Percentiles rank a stretch among this genome's conserved stretches.
Conservation (phyloP, 2,888 invertebrate species). For the Meteorus colon region DNA sequence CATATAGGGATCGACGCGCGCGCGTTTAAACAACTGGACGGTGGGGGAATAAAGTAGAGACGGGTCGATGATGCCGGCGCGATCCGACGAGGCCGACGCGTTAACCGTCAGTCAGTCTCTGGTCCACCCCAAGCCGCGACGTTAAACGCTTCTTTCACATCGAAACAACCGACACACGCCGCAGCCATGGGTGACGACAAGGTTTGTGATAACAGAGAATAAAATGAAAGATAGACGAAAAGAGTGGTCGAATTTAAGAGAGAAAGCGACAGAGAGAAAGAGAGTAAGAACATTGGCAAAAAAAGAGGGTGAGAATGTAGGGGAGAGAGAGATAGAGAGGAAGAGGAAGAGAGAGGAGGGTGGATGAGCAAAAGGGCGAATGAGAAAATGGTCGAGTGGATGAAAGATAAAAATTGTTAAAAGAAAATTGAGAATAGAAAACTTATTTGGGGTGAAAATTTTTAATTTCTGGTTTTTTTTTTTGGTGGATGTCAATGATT, state of each 20-base stretch:
- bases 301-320: conserved; percentile 25
- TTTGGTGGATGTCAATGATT: not conserved
- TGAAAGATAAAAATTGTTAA: not conserved
- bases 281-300: conserved; percentile 36
- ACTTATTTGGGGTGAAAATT: not conserved
- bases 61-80: conserved; percentile 75
- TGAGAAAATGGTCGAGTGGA: too few relatives aligned
- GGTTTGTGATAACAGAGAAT: conserved; percentile 63
- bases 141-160: conserved; percentile 75
- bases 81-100: conserved; percentile 63
- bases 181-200: conserved; percentile 71
- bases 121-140: conserved; percentile 80
- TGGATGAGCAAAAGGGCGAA: not conserved
- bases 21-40: conserved; percentile 43
- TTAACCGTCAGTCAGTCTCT: conserved; percentile 75
- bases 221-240: conserved; percentile 31
- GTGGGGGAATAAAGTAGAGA: conserved; percentile 70
- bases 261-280: conserved; percentile 21
- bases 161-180: conserved; percentile 74
- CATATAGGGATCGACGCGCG: conserved; percentile 40
- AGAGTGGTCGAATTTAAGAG: conserved; percentile 21
- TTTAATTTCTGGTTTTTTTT: not conserved
- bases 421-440: not conserved
- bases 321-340: conserved; percentile 28
- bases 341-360: conserved; percentile 28